Evolutionary conservation across 2,113 vertebrate species (phyloP).

Genomic region (Deroptyus accipitrinus): DNA sequence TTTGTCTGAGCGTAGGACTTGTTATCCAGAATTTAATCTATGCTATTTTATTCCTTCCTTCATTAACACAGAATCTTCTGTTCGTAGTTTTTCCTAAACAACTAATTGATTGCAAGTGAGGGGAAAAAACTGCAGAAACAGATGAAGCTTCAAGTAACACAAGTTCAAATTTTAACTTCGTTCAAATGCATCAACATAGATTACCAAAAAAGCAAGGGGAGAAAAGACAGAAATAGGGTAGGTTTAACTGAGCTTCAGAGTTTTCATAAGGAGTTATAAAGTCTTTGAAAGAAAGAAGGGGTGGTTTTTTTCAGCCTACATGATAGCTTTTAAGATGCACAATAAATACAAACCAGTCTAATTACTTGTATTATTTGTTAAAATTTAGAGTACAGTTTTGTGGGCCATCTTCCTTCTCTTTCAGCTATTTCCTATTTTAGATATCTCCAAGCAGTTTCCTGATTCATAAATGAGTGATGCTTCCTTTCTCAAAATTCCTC

Average conservation of each 20-base stretch:
- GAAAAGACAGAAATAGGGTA: neutral
- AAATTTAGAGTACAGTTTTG: neutral
- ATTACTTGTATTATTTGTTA: neutral
- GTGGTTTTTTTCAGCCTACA: neutral
- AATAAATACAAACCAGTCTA: neutral
- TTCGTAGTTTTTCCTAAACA: neutral
- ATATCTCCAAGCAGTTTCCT: neutral
- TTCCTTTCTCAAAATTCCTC: conserved; percentile 28
- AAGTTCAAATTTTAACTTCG: neutral
- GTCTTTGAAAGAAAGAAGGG: neutral
- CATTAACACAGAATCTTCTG: neutral
- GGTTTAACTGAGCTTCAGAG: neutral
- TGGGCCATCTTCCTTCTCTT: neutral
- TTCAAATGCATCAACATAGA: neutral
- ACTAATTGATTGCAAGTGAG: neutral
- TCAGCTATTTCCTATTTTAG: neutral
- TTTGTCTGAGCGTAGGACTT: neutral
- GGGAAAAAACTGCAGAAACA: neutral
- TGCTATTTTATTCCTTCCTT: neutral
- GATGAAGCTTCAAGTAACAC: neutral
- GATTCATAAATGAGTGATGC: neutral
- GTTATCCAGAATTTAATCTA: neutral
- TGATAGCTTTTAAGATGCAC: neutral
- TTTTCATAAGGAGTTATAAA: neutral
- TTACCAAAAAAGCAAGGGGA: neutral